Percentiles rank a stretch among this genome's conserved stretches.
Evolutionary conservation across 2,888 invertebrate genomes (phyloP).

Genomic region (Conistra vaccinii): DNA sequence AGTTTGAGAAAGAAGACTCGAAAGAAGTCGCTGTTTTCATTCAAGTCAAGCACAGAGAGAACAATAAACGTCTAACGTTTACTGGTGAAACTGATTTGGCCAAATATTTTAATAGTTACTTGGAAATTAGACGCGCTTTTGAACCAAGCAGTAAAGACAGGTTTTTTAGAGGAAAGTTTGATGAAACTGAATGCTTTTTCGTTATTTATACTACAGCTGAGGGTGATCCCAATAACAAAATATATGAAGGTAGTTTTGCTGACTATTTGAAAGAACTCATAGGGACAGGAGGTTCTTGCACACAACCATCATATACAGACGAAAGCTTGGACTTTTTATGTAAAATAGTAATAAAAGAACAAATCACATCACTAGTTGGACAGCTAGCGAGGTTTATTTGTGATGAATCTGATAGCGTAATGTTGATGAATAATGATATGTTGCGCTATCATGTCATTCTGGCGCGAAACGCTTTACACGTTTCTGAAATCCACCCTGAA

Average conservation of each 20-base stretch:
- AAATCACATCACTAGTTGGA: no score
- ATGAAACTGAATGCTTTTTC: conserved; percentile 51
- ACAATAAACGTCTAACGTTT: conserved; percentile 35
- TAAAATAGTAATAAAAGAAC: conserved; percentile 43
- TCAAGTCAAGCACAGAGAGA: conserved; percentile 60
- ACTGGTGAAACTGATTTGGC: conserved; percentile 34
- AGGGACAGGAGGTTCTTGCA: conserved; percentile 40
- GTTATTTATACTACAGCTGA: conserved; percentile 59
- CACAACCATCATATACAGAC: conserved; percentile 27
- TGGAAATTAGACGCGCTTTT: conserved; percentile 46
- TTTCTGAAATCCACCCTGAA: conserved; percentile 44
- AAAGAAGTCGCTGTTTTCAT: conserved; percentile 44
- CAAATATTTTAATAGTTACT: conserved; percentile 52
- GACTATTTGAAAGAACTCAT: conserved; percentile 39
- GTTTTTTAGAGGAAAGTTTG: conserved; percentile 39
- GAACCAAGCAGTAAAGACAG: conserved; percentile 19
- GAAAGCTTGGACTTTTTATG: conserved; percentile 41
- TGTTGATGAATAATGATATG: conserved; percentile 53
- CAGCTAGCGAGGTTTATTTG: conserved; percentile 38
- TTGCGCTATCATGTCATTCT: conserved; percentile 55
- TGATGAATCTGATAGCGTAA: conserved; percentile 5
- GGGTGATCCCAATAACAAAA: conserved; percentile 27
- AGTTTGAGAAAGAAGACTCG: conserved; percentile 16
- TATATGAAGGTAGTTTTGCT: conserved; percentile 3
- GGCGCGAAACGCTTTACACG: conserved; percentile 34